Conservation (phyloP, 2,888 invertebrate genomes). For the Therioaphis trifolii region DNA sequence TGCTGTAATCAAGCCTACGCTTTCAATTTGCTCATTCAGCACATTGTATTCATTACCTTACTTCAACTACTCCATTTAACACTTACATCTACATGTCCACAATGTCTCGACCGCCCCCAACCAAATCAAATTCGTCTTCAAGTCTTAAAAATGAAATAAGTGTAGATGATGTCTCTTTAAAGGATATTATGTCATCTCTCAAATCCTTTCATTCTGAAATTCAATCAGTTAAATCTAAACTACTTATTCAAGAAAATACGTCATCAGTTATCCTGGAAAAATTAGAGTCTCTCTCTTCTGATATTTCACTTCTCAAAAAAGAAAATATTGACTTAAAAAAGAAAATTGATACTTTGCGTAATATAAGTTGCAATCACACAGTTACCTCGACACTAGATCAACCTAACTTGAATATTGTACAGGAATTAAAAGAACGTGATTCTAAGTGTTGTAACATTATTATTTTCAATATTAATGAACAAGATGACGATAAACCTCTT, state of each 20-base stretch:
- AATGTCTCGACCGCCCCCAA: not conserved
- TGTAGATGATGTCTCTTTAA: not conserved
- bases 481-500: constrained; percentile 1
- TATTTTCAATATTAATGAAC: constrained; percentile 2
- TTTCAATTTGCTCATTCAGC: no score
- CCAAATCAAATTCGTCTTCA: not conserved
- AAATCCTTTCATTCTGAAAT: constrained; percentile 7
- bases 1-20: no score
- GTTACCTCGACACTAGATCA: not conserved
- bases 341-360: not conserved
- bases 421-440: constrained; percentile 11
- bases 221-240: not conserved
- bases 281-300: not conserved
- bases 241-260: constrained; percentile 13
- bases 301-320: not conserved
- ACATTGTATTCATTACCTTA: no score
- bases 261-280: not conserved
- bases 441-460: not conserved
- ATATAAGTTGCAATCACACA: not conserved
- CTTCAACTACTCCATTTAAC: no score
- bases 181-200: not conserved
- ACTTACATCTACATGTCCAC: no score
- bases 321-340: constrained; percentile 7
- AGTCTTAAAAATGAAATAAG: not conserved
- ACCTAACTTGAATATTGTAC: not conserved